phyloP scores from a whole-genome alignment of 2,797 vertebrate species.

The Lateolabrax maculatus region DNA sequence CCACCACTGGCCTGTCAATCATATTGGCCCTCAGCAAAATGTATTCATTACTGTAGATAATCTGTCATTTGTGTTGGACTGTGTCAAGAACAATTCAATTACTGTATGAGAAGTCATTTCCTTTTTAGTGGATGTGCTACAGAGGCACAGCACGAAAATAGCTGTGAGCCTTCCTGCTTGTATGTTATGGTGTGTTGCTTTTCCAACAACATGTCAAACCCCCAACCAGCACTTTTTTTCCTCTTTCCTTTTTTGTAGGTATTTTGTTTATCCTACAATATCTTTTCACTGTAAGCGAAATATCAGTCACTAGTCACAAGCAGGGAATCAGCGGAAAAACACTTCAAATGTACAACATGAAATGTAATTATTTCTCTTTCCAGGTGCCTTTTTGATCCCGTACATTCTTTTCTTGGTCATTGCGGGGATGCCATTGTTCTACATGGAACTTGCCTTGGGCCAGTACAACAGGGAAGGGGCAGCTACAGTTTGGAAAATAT shows the following conservation, averaged over 20 bases:
- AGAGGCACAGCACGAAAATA: conserved; percentile 60
- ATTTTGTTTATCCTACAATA: neutral
- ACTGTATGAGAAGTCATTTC: conserved; percentile 61
- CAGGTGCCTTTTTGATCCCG: conserved; percentile 98
- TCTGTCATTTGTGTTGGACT: conserved; percentile 67
- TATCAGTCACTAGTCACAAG: neutral
- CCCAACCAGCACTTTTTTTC: neutral
- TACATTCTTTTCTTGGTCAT: conserved; percentile 97
- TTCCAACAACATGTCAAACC: conserved; percentile 49
- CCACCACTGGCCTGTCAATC: conserved; percentile 57
- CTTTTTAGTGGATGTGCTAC: conserved; percentile 49
- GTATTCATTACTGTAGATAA: conserved; percentile 69
- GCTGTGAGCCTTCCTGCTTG: conserved; percentile 49
- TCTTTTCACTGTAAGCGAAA: neutral
- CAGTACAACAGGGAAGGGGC: conserved; percentile 99
- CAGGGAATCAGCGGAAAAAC: neutral
- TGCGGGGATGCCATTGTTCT: conserved; percentile 99
- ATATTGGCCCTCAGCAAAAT: conserved; percentile 62
- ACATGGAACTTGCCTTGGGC: conserved; percentile 98
- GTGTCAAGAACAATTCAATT: conserved; percentile 67
- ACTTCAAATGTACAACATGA: neutral
- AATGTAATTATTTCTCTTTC: conserved; percentile 36
- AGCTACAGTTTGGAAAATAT: conserved; percentile 99
- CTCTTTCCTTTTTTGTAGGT: neutral
- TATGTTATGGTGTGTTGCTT: conserved; percentile 31